Evolutionary conservation across 1,140 invertebrate genomes (phyloP).

Genomic region (Colletes latitarsis): DNA sequence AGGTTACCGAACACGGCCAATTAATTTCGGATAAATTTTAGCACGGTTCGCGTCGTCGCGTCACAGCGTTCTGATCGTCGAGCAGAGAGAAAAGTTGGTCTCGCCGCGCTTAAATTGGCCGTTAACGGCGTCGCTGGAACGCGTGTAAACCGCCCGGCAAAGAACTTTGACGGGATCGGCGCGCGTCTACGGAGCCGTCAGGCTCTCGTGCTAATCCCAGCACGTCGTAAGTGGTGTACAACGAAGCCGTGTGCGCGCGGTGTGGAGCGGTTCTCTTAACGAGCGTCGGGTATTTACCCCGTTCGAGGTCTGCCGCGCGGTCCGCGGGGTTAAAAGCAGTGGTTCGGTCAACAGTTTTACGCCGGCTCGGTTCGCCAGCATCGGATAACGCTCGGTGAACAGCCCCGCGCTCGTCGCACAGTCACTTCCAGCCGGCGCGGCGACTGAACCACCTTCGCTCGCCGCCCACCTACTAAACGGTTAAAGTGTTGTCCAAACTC

Average conservation of each 20-base stretch:
- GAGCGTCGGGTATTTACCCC: slow-evolving; percentile 48
- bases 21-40: no score
- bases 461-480: slow-evolving; percentile 43
- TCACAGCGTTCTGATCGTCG: no score
- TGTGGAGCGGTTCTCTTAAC: slow-evolving; percentile 31
- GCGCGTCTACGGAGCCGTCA: no score
- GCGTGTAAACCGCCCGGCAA: not conserved
- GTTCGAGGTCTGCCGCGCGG: slow-evolving; percentile 8
- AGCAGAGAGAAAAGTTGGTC: not conserved
- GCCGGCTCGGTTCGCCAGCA: slow-evolving; percentile 25
- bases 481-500: slow-evolving; percentile 68
- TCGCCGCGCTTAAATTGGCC: slow-evolving; percentile 1
- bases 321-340: slow-evolving; percentile 23
- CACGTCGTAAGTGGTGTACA: slow-evolving; percentile 23
- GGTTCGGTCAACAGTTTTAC: slow-evolving; percentile 63
- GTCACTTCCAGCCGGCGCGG: slow-evolving; percentile 54
- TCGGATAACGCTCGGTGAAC: slow-evolving; percentile 59
- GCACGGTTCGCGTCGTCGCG: no score
- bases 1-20: no score
- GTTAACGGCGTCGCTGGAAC: not conserved
- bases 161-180: slow-evolving; percentile 14
- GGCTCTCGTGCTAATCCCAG: slow-evolving; percentile 26
- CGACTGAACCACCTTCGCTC: slow-evolving; percentile 5
- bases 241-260: slow-evolving; percentile 1
- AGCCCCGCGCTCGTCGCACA: slow-evolving; percentile 9